Conservation (phyloP, 2,888 invertebrate species). For the Drosophila sordidapex region DNA sequence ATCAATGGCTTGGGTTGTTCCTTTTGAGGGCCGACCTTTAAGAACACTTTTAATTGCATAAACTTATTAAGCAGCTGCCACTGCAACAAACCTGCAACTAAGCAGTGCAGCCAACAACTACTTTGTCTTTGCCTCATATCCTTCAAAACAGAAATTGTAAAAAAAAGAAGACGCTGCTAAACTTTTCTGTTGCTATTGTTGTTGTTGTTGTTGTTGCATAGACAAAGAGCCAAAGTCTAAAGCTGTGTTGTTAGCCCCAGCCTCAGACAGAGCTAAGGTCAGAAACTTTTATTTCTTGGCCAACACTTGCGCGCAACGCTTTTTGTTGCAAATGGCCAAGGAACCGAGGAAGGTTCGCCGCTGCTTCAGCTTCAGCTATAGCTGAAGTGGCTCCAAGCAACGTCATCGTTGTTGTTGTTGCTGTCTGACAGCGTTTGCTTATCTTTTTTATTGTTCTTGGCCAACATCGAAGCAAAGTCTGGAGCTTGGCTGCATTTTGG, state of each 20-base stretch:
- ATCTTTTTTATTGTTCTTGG: slow-evolving; percentile 79
- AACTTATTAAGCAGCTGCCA: slow-evolving; percentile 79
- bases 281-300: slow-evolving; percentile 80
- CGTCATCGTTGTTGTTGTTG: slow-evolving; percentile 33
- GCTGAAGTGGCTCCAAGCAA: slow-evolving; percentile 60
- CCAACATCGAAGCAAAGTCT: slow-evolving; percentile 70
- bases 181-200: slow-evolving; percentile 49
- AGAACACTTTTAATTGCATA: slow-evolving; percentile 75
- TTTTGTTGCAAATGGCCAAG: slow-evolving; percentile 61
- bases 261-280: slow-evolving; percentile 64
- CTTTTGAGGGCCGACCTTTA: slow-evolving; percentile 55
- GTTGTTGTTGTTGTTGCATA: slow-evolving; percentile 58
- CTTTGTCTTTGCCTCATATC: slow-evolving; percentile 71
- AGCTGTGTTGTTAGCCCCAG: slow-evolving; percentile 33
- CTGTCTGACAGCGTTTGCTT: slow-evolving; percentile 72
- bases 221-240: slow-evolving; percentile 65
- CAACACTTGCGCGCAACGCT: slow-evolving; percentile 75
- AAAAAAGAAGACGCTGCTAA: slow-evolving; percentile 45
- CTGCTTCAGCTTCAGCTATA: slow-evolving; percentile 14
- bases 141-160: slow-evolving; percentile 37
- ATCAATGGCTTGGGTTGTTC: slow-evolving; percentile 65
- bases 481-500: slow-evolving; percentile 73
- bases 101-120: slow-evolving; percentile 43
- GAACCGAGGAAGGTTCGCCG: slow-evolving; percentile 27
- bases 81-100: slow-evolving; percentile 51